These are phyloP conservation scores for Eucera pruinosa DNA, from an alignment of 2,888 invertebrate genomes.

Conservation along the genomic window DNA sequence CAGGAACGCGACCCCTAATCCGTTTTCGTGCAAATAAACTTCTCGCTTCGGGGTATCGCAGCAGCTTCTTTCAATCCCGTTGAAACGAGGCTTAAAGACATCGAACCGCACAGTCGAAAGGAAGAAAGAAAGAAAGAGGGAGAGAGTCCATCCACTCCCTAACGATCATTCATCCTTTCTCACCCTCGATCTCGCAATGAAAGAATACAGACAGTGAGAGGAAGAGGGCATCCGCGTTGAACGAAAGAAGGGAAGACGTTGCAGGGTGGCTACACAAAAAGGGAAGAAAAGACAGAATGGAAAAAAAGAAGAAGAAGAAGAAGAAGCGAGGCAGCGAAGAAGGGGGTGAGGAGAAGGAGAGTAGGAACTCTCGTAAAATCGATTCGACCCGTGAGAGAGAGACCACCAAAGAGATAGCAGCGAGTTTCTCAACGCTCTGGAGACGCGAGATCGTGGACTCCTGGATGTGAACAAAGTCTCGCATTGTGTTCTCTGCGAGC, in stretches of 20 bases:
- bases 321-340: neutral
- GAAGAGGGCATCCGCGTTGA: slow-evolving; percentile 25
- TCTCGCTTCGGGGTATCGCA: neutral
- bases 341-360: slow-evolving; percentile 41
- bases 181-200: slow-evolving; percentile 58
- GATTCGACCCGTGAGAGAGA: slow-evolving; percentile 64
- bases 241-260: neutral
- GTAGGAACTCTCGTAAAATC: slow-evolving; percentile 68
- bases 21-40: slow-evolving; percentile 27
- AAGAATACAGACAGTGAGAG: slow-evolving; percentile 44
- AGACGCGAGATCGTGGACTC: slow-evolving; percentile 26
- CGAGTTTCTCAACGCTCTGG: slow-evolving; percentile 42
- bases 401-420: slow-evolving; percentile 57
- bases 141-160: slow-evolving; percentile 44
- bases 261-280: neutral
- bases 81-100: slow-evolving; percentile 47
- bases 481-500: slow-evolving; percentile 66
- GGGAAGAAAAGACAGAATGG: neutral
- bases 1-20: slow-evolving; percentile 42
- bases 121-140: neutral
- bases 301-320: neutral
- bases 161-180: slow-evolving; percentile 67
- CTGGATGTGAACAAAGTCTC: slow-evolving; percentile 67
- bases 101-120: neutral
- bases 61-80: slow-evolving; percentile 52